Conservation (phyloP, 2,888 invertebrate species). For the Lepidocyrtoides sp. region DNA sequence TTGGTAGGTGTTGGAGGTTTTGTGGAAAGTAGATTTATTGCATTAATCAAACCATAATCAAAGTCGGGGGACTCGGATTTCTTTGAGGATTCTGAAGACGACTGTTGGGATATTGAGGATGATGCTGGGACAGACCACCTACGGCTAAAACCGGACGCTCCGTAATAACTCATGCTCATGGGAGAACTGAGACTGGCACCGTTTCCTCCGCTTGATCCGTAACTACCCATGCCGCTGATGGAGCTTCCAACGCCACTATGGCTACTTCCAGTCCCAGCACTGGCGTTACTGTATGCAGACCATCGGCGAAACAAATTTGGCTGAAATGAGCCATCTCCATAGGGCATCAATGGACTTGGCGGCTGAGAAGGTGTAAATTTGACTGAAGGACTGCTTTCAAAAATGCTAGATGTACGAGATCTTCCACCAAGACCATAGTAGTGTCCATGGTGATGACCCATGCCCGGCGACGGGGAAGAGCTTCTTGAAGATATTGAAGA, state of each 20-base stretch:
- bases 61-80: conserved; percentile 78
- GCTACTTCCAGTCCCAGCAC: conserved; percentile 70
- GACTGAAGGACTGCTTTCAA: conserved; percentile 83
- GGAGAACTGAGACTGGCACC: conserved; percentile 67
- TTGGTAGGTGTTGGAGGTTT: conserved; percentile 82
- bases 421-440: conserved; percentile 80
- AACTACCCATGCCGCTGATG: conserved; percentile 63
- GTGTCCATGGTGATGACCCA: conserved; percentile 82
- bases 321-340: conserved; percentile 82
- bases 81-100: conserved; percentile 76
- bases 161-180: conserved; percentile 51
- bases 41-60: conserved; percentile 85
- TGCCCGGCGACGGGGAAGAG: conserved; percentile 84
- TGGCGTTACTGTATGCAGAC: conserved; percentile 85
- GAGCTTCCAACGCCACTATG: conserved; percentile 77
- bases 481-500: conserved; percentile 84
- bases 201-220: conserved; percentile 64
- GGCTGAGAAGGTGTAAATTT: conserved; percentile 85
- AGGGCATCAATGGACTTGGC: conserved; percentile 83
- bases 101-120: conserved; percentile 79
- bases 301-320: conserved; percentile 85
- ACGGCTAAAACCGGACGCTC: conserved; percentile 72
- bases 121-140: conserved; percentile 85
- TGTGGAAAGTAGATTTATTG: conserved; percentile 84
- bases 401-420: conserved; percentile 84